Base-by-base conservation (phyloP, 2,113 vertebrate genomes). In the Corythoichthys intestinalis region DNA sequence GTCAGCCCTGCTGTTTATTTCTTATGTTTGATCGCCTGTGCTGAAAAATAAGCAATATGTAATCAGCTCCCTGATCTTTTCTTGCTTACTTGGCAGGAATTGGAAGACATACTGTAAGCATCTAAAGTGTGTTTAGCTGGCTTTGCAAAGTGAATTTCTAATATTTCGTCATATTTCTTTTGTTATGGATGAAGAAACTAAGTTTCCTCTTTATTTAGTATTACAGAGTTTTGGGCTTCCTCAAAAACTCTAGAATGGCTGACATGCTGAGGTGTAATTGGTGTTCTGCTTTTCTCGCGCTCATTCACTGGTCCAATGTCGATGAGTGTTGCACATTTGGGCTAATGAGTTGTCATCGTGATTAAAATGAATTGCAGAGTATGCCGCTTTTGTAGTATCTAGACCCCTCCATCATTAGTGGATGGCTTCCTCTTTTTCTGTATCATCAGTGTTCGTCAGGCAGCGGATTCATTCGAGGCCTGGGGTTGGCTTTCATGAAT, bases 291-390 rank as follows among this genome's bases (percentile, higher is more conserved):
- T 52, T 65, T 77, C 76, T 70, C 71, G 69, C 75, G 82, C 75
- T 78, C 68, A 54, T 65, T 74, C 70, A 75, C n/a, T 46, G 61
- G 79, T 78, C 83, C 85, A 70, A 73, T 69, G 73, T 72, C 75
- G 77, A 76, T 57, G 61, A 77, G 81, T 77, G 74, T 78, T 72
- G 67, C 74, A 81, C 80, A 77, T 83, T 87, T 77, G 58, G 66
- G 73, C 83, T 90, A 89, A 91, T 90, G 89, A 91, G 89, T 88
- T 83, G 80, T 85, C 83, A 76, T 85, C 79, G 86, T 91, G 85
- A 89, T 91, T 90, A 90, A 89, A 90, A 90, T 84, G 81, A 90
- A 87, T 83, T 75, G 77, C 78, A 81, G 79, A 87, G 87, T 87
- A 73, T 41, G 60, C 69, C 62, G 74, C 79, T 75, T 82, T 81